Evolutionary conservation across 2,888 invertebrate species (phyloP).

Genomic region (Oxystoma pomonae): DNA sequence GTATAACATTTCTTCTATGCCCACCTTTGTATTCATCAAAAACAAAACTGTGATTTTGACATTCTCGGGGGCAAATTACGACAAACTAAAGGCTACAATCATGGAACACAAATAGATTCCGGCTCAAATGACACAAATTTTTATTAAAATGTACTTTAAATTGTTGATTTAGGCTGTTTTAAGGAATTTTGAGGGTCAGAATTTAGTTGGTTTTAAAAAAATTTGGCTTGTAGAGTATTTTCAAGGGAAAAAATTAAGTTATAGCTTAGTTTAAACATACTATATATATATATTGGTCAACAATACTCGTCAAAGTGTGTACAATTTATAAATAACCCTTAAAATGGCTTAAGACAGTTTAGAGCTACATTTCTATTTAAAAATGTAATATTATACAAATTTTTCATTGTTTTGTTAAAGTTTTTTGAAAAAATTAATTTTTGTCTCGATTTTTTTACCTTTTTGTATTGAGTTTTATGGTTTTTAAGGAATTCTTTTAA

Average conservation of each 20-base stretch:
- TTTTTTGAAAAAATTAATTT: too few relatives aligned
- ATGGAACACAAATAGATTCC: constrained; percentile 52
- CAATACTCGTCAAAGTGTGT: neutral
- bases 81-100: constrained; percentile 62
- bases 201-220: too few relatives aligned
- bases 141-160: too few relatives aligned
- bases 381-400: too few relatives aligned
- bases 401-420: neutral
- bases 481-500: neutral
- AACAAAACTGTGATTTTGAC: constrained; percentile 61
- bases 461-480: neutral
- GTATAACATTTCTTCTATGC: constrained; percentile 82
- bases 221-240: too few relatives aligned
- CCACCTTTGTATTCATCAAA: constrained; percentile 85
- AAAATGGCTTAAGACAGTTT: neutral
- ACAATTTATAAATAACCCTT: neutral
- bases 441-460: neutral
- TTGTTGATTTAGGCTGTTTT: neutral
- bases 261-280: too few relatives aligned
- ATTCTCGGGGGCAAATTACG: constrained; percentile 76
- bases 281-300: too few relatives aligned
- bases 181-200: neutral
- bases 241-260: too few relatives aligned
- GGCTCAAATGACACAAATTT: too few relatives aligned
- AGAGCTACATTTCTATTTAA: neutral